Percentiles rank a stretch among this genome's conserved stretches.
phyloP scores from a whole-genome alignment of 2,888 invertebrate species.

The Synergus umbraculus region DNA sequence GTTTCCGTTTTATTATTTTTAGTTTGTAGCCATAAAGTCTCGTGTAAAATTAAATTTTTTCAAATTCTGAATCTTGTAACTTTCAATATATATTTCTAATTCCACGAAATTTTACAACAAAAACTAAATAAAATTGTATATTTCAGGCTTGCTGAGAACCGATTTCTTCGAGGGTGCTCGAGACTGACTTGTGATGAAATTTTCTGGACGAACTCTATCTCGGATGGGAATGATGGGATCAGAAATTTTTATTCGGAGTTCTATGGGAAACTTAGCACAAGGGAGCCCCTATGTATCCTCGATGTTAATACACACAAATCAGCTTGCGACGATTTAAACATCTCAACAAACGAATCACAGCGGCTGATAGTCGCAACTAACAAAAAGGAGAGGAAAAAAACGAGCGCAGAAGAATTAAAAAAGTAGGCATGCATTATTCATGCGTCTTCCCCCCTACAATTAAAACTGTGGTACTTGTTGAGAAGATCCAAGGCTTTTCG shows the following conservation, averaged over 20 bases:
- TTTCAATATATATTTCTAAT: not conserved
- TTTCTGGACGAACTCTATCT: slow-evolving; percentile 43
- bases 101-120: not conserved
- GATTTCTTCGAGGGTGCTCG: slow-evolving; percentile 65
- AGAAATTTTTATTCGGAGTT: slow-evolving; percentile 17
- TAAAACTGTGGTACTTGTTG: slow-evolving; percentile 5
- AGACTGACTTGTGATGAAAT: slow-evolving; percentile 64
- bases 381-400: not conserved
- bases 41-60: too few species aligned
- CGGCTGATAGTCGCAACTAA: slow-evolving; percentile 14
- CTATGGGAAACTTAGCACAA: slow-evolving; percentile 4
- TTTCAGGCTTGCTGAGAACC: slow-evolving; percentile 70
- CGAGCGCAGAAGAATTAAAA: slow-evolving; percentile 15
- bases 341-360: slow-evolving; percentile 2
- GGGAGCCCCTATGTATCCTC: slow-evolving; percentile 23
- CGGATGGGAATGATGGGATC: not conserved
- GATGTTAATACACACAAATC: slow-evolving; percentile 37
- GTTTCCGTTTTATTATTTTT: not conserved
- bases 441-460: not conserved
- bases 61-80: too few species aligned
- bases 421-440: slow-evolving; percentile 26
- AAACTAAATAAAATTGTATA: slow-evolving; percentile 37
- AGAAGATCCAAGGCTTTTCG: slow-evolving; percentile 2
- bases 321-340: slow-evolving; percentile 17
- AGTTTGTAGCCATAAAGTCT: not conserved